A percentile compares a stretch with the other conserved stretches of the same genome.
phyloP scores from a whole-genome alignment of 2,797 vertebrate genomes.

The Furcifer pardalis region DNA sequence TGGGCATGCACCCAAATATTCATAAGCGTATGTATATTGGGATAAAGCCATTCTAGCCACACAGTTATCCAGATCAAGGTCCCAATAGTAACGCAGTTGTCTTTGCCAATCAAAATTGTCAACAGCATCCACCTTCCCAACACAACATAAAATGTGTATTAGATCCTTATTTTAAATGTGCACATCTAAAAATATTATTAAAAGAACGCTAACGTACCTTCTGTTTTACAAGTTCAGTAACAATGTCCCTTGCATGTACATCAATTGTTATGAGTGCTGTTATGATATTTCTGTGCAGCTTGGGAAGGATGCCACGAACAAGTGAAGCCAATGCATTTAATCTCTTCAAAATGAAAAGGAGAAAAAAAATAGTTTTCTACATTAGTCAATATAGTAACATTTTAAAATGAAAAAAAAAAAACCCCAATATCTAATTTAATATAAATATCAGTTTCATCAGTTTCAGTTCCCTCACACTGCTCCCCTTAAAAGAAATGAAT shows the following conservation, averaged over 20 bases:
- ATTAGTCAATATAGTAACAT: not conserved
- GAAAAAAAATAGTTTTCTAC: conserved; percentile 25
- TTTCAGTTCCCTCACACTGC: not conserved
- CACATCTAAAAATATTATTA: not conserved
- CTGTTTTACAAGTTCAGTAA: conserved; percentile 82
- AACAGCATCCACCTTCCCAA: conserved; percentile 77
- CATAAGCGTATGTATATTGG: conserved; percentile 86
- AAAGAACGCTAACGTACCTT: conserved; percentile 71
- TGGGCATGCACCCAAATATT: conserved; percentile 88
- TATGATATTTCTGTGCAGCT: conserved; percentile 87
- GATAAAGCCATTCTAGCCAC: conserved; percentile 89
- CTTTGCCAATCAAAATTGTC: conserved; percentile 89
- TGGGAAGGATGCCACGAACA: conserved; percentile 83
- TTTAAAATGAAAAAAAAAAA: not conserved
- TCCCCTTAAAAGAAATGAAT: not conserved
- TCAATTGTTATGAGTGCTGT: conserved; percentile 89
- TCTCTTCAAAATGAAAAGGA: conserved; percentile 74
- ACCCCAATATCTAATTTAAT: not conserved
- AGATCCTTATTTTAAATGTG: not conserved
- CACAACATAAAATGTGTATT: not conserved
- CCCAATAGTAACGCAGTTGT: conserved; percentile 89
- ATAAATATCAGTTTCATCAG: not conserved
- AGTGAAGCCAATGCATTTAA: conserved; percentile 85
- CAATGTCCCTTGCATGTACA: conserved; percentile 88
- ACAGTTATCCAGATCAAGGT: conserved; percentile 84